Evolutionary conservation across 2,113 vertebrate species (phyloP).

Genomic region (Neolamprologus sp.): DNA sequence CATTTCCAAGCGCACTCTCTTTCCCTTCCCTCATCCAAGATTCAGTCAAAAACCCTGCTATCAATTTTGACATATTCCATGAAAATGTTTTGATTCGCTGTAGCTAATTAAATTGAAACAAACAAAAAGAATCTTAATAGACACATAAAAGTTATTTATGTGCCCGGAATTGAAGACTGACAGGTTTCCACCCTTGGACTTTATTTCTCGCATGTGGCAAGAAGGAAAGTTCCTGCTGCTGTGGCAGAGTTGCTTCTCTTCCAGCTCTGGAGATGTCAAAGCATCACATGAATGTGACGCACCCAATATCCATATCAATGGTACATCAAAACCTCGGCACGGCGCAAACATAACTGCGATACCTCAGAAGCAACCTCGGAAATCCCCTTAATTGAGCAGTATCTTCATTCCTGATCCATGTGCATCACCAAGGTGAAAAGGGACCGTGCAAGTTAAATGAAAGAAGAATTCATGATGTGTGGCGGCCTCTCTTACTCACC

Average conservation of each 20-base stretch:
- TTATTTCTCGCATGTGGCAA: constrained; percentile 8
- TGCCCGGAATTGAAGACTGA: constrained; percentile 14
- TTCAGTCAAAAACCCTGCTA: constrained; percentile 43
- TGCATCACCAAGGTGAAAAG: constrained; percentile 71
- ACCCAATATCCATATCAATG: constrained; percentile 67
- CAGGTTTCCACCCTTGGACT: constrained; percentile 21
- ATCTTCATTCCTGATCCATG: constrained; percentile 61
- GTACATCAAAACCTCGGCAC: constrained; percentile 55
- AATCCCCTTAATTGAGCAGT: constrained; percentile 73
- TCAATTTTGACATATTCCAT: constrained; percentile 39
- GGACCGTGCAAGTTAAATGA: constrained; percentile 69
- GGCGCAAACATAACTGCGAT: constrained; percentile 47
- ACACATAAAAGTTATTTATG: constrained; percentile 41
- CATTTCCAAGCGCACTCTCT: constrained; percentile 12
- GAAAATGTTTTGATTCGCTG: constrained; percentile 41
- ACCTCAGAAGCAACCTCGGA: constrained; percentile 55
- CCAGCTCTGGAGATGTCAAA: constrained; percentile 42
- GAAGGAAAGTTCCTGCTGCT: neutral
- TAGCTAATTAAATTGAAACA: constrained; percentile 45
- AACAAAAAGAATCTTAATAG: constrained; percentile 37
- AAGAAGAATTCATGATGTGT: constrained; percentile 73
- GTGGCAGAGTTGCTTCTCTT: constrained; percentile 13
- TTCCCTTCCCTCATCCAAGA: constrained; percentile 37
- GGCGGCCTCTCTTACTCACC: constrained; percentile 62
- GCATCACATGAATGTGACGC: constrained; percentile 41